Evolutionary conservation across 2,113 vertebrate genomes (phyloP).

Genomic region (Clarias macrocephalus): DNA sequence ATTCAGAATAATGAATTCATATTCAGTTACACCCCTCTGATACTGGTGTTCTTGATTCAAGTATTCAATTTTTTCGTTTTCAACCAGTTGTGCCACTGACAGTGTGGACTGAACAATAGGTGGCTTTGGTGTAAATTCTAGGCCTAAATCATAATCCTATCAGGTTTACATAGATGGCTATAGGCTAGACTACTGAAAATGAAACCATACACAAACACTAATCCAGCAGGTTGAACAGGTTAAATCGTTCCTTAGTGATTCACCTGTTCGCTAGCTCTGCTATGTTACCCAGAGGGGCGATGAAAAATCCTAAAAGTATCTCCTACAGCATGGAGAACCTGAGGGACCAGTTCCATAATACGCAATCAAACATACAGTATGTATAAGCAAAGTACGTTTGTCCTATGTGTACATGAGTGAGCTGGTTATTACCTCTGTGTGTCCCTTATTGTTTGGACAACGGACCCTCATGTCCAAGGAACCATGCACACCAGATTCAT

Average conservation of each 20-base stretch:
- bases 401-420: background rate
- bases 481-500: conserved; percentile 1
- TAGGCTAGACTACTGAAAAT: conserved; percentile 19
- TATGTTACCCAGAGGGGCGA: background rate
- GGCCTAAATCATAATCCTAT: background rate
- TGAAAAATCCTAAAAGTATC: background rate
- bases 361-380: background rate
- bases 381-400: background rate
- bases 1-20: background rate
- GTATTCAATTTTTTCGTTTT: background rate
- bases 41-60: background rate
- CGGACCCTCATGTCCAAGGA: background rate
- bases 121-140: background rate
- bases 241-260: conserved; percentile 1
- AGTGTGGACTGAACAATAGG: background rate
- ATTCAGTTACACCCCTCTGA: background rate
- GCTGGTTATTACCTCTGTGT: background rate
- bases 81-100: background rate
- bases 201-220: conserved; percentile 19
- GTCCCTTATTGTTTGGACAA: background rate
- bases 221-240: conserved; percentile 45
- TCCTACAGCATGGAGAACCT: conserved; percentile 26
- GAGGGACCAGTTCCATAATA: conserved; percentile 37
- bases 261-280: background rate
- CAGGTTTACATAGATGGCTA: background rate